These are phyloP conservation scores for Sphaerophoria rueppellii DNA, from an alignment of 2,888 invertebrate genomes.

Conservation along the genomic window DNA sequence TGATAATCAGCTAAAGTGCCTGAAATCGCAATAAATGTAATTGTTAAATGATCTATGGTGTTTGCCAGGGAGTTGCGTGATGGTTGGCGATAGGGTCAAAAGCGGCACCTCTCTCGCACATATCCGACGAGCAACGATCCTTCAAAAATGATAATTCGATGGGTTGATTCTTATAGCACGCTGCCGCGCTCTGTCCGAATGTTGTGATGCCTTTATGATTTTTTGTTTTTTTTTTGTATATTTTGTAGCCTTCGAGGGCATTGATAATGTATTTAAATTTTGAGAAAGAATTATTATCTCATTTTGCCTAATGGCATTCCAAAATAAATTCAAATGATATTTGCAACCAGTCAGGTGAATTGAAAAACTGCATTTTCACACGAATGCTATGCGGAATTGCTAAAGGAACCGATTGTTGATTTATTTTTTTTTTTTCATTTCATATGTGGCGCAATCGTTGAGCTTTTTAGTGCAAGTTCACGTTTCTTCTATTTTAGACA, in stretches of 20 bases:
- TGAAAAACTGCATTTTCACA: slow-evolving; percentile 64
- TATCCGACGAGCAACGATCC: slow-evolving; percentile 57
- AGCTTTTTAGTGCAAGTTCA: too few relatives aligned
- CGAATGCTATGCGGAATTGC: slow-evolving; percentile 38
- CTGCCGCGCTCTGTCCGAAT: slow-evolving; percentile 1
- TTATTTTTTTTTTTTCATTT: neutral
- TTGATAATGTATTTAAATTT: slow-evolving; percentile 68
- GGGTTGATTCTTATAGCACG: slow-evolving; percentile 34
- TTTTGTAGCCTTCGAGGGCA: slow-evolving; percentile 31
- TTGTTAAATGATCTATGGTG: slow-evolving; percentile 74
- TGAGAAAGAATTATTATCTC: slow-evolving; percentile 69
- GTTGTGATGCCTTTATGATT: slow-evolving; percentile 24
- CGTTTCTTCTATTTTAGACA: too few relatives aligned
- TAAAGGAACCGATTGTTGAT: too few relatives aligned
- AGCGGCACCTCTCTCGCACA: slow-evolving; percentile 78
- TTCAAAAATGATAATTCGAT: slow-evolving; percentile 69
- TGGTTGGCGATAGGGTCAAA: slow-evolving; percentile 75
- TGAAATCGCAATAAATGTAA: slow-evolving; percentile 73
- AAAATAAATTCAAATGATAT: slow-evolving; percentile 72
- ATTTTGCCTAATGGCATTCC: slow-evolving; percentile 72
- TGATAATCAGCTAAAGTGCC: slow-evolving; percentile 73
- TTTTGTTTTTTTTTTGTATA: neutral
- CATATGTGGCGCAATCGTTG: too few relatives aligned
- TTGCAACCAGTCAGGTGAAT: slow-evolving; percentile 51
- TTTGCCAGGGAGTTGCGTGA: slow-evolving; percentile 73